Evolutionary conservation across 2,888 invertebrate genomes (phyloP).

Genomic region (Volucella zonaria): DNA sequence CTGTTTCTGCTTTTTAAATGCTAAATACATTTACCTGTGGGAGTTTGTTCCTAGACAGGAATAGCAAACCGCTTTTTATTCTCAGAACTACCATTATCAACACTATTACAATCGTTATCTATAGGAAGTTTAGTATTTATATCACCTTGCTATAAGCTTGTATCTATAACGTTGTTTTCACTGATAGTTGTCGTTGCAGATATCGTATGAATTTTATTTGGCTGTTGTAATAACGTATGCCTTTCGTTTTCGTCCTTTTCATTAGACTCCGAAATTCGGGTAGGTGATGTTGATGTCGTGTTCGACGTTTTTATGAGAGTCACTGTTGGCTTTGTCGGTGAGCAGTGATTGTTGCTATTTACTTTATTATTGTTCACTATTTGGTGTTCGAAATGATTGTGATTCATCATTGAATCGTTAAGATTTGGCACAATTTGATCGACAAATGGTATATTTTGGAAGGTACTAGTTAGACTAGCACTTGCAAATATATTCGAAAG

Average conservation of each 20-base stretch:
- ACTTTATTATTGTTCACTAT: slow-evolving; percentile 82
- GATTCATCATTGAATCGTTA: slow-evolving; percentile 70
- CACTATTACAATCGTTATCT: slow-evolving; percentile 46
- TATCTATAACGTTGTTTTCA: slow-evolving; percentile 71
- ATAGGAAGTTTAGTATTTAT: slow-evolving; percentile 67
- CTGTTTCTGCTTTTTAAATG: slow-evolving; percentile 15
- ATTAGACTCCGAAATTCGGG: slow-evolving; percentile 28
- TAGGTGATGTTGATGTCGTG: slow-evolving; percentile 36
- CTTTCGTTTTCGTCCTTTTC: slow-evolving; percentile 43
- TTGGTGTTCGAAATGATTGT: slow-evolving; percentile 75
- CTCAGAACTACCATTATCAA: slow-evolving; percentile 48
- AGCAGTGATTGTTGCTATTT: slow-evolving; percentile 79
- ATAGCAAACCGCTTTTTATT: slow-evolving; percentile 80
- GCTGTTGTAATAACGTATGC: slow-evolving; percentile 38
- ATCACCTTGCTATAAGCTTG: slow-evolving; percentile 82
- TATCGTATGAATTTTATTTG: slow-evolving; percentile 68
- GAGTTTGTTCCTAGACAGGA: slow-evolving; percentile 77
- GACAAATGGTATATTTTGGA: slow-evolving; percentile 81
- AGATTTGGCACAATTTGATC: slow-evolving; percentile 83
- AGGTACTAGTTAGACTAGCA: slow-evolving; percentile 78
- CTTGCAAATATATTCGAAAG: slow-evolving; percentile 81
- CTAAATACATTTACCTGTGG: not conserved
- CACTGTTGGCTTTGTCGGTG: slow-evolving; percentile 7
- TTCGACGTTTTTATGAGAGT: slow-evolving; percentile 1
- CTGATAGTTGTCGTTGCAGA: slow-evolving; percentile 72